Evolutionary conservation across 1,140 invertebrate species (phyloP).

Genomic region (Gryllus bimaculatus): DNA sequence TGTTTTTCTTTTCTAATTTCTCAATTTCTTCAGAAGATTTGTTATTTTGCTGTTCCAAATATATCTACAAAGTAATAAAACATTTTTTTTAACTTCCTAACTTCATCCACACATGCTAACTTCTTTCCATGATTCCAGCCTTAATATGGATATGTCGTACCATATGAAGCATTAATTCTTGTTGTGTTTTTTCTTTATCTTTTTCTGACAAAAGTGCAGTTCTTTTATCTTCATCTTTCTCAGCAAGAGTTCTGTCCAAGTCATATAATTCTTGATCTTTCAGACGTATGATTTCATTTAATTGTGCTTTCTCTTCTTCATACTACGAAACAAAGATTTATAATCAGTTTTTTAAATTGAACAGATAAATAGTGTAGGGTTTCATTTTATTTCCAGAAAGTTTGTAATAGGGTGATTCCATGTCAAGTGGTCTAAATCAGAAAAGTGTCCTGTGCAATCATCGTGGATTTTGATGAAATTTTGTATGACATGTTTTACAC

Average conservation of each 20-base stretch:
- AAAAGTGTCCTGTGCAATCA: too few species aligned
- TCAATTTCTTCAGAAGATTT: not conserved
- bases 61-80: not conserved
- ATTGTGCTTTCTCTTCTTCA: constrained; percentile 18
- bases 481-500: too few species aligned
- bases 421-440: too few species aligned
- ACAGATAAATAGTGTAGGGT: too few species aligned
- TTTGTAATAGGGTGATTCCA: too few species aligned
- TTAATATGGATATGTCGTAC: not conserved
- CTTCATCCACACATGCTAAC: too few species aligned
- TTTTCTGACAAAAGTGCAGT: not conserved
- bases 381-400: too few species aligned
- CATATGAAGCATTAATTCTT: constrained; percentile 9
- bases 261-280: constrained; percentile 11
- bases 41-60: not conserved
- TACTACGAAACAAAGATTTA: constrained; percentile 13
- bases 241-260: constrained; percentile 9
- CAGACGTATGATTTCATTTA: constrained; percentile 12
- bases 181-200: not conserved
- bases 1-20: not conserved
- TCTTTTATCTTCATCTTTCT: constrained; percentile 11
- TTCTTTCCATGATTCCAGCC: too few species aligned
- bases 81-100: too few species aligned
- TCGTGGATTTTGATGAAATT: too few species aligned
- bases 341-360: not conserved